Conservation (phyloP, 2,797 vertebrate species). For the Notoglanidium macrostoma region DNA sequence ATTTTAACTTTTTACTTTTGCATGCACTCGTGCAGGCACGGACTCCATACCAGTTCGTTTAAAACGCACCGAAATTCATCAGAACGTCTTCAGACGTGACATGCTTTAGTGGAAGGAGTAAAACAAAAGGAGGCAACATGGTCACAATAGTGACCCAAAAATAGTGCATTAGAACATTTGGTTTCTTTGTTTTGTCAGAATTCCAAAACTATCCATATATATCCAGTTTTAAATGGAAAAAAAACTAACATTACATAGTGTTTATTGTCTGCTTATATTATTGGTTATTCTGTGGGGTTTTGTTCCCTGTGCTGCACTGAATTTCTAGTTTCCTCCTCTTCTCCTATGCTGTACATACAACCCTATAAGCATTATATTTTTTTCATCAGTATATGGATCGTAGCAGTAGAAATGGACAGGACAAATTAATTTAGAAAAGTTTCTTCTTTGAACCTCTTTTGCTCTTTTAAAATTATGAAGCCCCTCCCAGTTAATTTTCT, state of each 20-base stretch:
- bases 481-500: slow-evolving; percentile 18
- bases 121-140: not conserved
- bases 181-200: not conserved
- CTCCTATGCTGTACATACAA: not conserved
- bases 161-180: not conserved
- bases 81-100: not conserved
- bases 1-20: not conserved
- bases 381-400: not conserved
- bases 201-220: not conserved
- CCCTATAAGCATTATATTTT: not conserved
- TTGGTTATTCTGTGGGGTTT: not conserved
- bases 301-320: not conserved
- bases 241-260: not conserved
- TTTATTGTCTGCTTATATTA: not conserved
- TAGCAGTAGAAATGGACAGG: not conserved
- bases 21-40: not conserved
- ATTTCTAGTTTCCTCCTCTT: not conserved
- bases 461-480: not conserved
- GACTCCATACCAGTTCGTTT: too few relatives aligned
- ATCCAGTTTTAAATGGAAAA: not conserved
- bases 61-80: too few relatives aligned
- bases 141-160: not conserved
- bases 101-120: not conserved
- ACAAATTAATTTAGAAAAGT: not conserved
- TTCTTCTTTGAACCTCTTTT: not conserved